Conservation (phyloP, 2,888 invertebrate genomes). For the Reticulitermes lucifugus region DNA sequence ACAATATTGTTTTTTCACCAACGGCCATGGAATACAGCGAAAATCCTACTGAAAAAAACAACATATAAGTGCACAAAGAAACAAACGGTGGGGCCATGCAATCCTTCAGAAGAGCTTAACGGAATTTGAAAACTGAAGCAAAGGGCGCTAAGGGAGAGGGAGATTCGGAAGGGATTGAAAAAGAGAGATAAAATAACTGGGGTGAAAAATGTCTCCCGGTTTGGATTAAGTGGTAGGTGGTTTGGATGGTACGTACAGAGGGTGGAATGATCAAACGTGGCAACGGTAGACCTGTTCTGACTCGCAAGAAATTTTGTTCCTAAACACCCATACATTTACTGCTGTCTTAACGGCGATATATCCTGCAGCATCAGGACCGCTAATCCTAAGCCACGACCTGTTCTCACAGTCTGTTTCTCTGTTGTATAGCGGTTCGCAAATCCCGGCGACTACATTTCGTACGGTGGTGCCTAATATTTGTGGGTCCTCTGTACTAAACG, state of each 20-base stretch:
- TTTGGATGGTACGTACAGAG: neutral
- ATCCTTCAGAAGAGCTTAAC: constrained; percentile 18
- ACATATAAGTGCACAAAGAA: constrained; percentile 17
- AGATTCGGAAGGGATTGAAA: neutral
- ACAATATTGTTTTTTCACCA: neutral
- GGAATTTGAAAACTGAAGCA: constrained; percentile 12
- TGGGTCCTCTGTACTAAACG: no score
- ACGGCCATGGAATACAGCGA: neutral
- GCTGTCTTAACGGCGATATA: no score
- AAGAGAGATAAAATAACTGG: neutral
- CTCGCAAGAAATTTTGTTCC: no score
- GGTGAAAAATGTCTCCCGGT: neutral
- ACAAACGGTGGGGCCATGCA: neutral
- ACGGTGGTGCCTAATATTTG: no score
- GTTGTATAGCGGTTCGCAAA: no score
- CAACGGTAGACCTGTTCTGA: no score
- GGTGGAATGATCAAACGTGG: no score
- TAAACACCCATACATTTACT: no score
- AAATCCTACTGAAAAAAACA: neutral
- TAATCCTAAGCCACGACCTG: no score
- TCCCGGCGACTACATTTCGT: no score
- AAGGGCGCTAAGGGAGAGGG: neutral
- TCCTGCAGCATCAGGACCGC: no score
- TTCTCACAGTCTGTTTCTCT: no score
- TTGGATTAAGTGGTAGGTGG: neutral